Evolutionary conservation across 2,113 vertebrate species (phyloP).

Genomic region (Microtus oregoni): DNA sequence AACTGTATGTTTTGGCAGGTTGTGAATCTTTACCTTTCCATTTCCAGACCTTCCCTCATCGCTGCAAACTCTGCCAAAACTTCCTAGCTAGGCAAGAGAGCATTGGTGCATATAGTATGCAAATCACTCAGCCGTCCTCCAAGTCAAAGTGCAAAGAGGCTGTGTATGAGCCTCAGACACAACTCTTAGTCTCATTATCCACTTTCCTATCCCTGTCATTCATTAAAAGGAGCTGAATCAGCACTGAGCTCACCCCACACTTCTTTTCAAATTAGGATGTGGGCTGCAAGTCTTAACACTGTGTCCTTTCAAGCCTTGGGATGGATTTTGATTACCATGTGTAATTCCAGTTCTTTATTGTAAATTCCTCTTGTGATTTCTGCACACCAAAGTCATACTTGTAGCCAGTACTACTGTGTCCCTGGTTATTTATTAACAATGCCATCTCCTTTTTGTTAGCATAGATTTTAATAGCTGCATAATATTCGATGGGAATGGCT

Average conservation of each 20-base stretch:
- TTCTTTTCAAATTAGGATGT: conserved; percentile 65
- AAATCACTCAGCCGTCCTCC: conserved; percentile 11
- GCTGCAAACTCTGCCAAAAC: background rate
- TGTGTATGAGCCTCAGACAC: conserved; percentile 25
- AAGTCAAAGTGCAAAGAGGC: conserved; percentile 42
- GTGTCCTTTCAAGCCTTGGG: conserved; percentile 65
- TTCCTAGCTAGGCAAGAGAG: conserved; percentile 21
- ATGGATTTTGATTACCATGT: conserved; percentile 59
- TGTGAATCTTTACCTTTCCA: conserved; percentile 25
- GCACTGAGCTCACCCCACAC: conserved; percentile 71
- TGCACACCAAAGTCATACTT: background rate
- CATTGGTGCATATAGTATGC: background rate
- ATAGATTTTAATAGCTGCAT: conserved; percentile 6
- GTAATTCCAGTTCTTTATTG: conserved; percentile 42
- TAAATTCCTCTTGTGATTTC: conserved; percentile 39
- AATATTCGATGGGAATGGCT: background rate
- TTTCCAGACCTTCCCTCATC: conserved; percentile 20
- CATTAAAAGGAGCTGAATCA: conserved; percentile 74
- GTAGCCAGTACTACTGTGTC: background rate
- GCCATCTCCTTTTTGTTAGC: background rate
- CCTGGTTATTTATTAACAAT: background rate
- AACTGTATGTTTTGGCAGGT: conserved; percentile 31
- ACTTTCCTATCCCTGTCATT: conserved; percentile 29
- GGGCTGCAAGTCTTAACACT: conserved; percentile 69
- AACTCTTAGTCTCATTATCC: conserved; percentile 43